A percentile compares a stretch with the other conserved stretches of the same genome.
Conservation (phyloP, 2,797 vertebrate genomes). For the Crocodylus rhombifer region DNA sequence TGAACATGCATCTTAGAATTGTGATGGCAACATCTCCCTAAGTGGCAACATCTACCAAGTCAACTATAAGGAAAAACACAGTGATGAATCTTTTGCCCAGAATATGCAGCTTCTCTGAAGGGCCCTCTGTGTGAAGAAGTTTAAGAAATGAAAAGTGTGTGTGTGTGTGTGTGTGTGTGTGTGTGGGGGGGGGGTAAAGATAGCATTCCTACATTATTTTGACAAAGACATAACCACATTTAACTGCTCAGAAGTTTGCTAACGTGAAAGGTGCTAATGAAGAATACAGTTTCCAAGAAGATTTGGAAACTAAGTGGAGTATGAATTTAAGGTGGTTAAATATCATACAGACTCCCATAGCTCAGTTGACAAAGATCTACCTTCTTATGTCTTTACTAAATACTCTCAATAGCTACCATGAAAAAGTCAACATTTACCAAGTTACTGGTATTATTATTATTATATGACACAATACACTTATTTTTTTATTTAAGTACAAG, state of each 20-base stretch:
- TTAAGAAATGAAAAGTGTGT: background rate
- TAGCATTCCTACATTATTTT: background rate
- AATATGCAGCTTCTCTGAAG: background rate
- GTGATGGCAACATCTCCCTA: no score
- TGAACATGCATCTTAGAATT: background rate
- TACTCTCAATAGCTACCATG: background rate
- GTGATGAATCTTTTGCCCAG: background rate
- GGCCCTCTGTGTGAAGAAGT: no score
- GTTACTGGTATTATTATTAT: rapidly evolving
- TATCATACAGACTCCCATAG: background rate
- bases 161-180: no score
- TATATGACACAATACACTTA: background rate
- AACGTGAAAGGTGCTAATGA: background rate
- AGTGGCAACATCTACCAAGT: background rate
- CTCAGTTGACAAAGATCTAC: background rate
- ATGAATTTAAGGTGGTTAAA: background rate
- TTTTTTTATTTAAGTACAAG: background rate
- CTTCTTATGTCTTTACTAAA: background rate
- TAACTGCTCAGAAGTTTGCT: background rate
- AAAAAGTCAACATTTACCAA: background rate
- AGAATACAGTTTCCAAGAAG: background rate
- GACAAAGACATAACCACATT: background rate
- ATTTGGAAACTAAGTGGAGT: background rate
- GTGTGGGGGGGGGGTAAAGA: background rate
- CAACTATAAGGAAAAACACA: background rate